phyloP scores from a whole-genome alignment of 2,888 invertebrate species.

The Heliconius erato region DNA sequence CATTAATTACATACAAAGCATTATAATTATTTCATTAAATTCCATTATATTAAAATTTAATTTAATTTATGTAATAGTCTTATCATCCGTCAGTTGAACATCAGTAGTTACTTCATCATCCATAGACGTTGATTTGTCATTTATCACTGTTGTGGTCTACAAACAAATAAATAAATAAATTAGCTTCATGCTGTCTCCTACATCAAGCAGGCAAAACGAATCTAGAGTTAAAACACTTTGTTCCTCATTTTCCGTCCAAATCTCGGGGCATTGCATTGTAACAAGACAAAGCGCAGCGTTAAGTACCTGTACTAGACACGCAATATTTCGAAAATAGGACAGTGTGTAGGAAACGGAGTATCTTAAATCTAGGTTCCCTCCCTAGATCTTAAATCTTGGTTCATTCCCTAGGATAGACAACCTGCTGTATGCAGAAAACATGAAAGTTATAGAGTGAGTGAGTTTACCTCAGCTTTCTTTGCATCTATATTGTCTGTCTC shows the following conservation, averaged over 20 bases:
- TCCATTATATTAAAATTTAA: neutral
- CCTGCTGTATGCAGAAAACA: neutral
- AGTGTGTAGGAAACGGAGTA: neutral
- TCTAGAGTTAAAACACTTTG: no score
- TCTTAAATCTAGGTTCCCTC: neutral
- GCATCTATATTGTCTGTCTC: slow-evolving; percentile 55
- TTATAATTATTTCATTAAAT: neutral
- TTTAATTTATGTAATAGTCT: neutral
- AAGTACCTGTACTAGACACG: neutral
- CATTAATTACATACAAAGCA: neutral
- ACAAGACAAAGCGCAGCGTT: neutral
- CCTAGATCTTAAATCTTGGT: no score
- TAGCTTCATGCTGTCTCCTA: neutral
- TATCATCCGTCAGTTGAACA: neutral
- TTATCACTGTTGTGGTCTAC: neutral
- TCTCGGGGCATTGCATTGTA: neutral
- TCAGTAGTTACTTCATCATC: slow-evolving; percentile 16
- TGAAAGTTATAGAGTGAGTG: neutral
- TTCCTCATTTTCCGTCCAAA: no score
- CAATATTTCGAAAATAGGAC: no score
- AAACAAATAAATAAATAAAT: neutral
- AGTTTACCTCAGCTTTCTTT: slow-evolving; percentile 40
- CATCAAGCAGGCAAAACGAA: no score
- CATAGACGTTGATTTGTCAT: neutral
- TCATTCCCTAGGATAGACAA: no score